Base-by-base conservation (phyloP, 2,888 invertebrate genomes). In the Parelbella ahira region DNA sequence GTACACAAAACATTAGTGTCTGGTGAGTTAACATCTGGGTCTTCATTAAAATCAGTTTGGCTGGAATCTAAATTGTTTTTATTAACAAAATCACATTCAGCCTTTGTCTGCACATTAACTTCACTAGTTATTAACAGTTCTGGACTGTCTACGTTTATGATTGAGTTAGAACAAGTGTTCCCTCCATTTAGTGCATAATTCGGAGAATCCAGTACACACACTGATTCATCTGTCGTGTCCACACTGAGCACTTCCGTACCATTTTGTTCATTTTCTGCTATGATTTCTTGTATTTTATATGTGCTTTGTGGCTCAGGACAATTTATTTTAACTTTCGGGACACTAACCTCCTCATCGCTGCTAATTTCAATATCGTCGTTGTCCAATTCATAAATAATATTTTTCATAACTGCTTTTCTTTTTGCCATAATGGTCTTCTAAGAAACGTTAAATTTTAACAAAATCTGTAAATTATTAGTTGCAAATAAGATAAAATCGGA, bases 361-460 rank as follows among this genome's bases (percentile, higher is more conserved):
- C 86, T 87, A 25, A 75, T 53, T 58, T 71, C 80, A 47, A 83
- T 64, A 58, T 88, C 88, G 47, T 86, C 87, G 55, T 82, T 82
- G 51, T 87, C 83, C 52, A 88, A 72, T 71, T 88, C 88, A 63
- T 79, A 88, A 62, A 88, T 87, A 4, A 87, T 87, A 69, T 87
- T 77, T 45, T 79, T 80, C 13, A 87, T 77, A 25, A 60, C 75
- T 18, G 73, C 64, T 62, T 80, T 87, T 51, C 88, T 71, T 68
- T 84, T 87, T 8, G 88, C 68, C 88, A 88, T 88, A 48, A 25
- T 58, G 32, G 30, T 3, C 19, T 23, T 19, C 8, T 13, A n/a
- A n/a, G 11, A 7, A 21, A 21, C 36, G 49, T 53, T 48, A 47
- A 41, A 19, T 23, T 42, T 19, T 5, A 20, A 6, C n/a, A 19